Evolutionary conservation across 2,797 vertebrate species (phyloP).

Genomic region (Martes flavigula): DNA sequence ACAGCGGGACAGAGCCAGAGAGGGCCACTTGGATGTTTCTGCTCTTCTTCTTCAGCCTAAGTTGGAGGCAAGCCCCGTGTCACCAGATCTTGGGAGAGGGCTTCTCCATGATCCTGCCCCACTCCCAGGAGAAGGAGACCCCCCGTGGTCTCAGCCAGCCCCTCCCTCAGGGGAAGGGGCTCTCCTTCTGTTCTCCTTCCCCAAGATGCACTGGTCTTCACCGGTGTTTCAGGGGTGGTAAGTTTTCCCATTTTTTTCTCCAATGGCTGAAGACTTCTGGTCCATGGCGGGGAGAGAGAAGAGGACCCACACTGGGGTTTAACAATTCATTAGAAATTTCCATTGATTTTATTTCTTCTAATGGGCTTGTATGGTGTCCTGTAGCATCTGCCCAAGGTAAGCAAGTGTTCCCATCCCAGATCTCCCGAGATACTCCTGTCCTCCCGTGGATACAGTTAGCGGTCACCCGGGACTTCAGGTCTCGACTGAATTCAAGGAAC

Average conservation of each 20-base stretch:
- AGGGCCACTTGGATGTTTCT: background rate
- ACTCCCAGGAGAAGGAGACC: background rate
- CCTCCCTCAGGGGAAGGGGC: background rate
- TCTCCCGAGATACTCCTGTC: accelerated
- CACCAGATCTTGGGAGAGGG: background rate
- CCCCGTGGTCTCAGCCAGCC: background rate
- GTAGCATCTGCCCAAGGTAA: background rate
- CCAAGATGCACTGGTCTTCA: background rate
- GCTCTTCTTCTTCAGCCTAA: background rate
- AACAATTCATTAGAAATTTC: background rate
- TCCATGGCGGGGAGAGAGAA: accelerated
- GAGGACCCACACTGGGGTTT: background rate
- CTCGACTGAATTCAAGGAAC: background rate
- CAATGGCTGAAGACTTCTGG: background rate
- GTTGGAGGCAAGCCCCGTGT: background rate
- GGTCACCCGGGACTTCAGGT: background rate
- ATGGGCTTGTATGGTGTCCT: background rate
- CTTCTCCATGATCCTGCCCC: background rate
- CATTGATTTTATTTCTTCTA: background rate
- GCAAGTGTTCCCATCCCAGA: too few relatives aligned
- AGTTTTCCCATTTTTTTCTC: too few relatives aligned
- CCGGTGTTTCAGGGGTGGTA: too few relatives aligned
- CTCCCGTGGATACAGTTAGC: background rate
- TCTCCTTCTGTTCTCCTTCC: background rate
- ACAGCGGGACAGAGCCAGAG: background rate